phyloP scores from a whole-genome alignment of 2,888 invertebrate genomes.

The Autographa gamma region DNA sequence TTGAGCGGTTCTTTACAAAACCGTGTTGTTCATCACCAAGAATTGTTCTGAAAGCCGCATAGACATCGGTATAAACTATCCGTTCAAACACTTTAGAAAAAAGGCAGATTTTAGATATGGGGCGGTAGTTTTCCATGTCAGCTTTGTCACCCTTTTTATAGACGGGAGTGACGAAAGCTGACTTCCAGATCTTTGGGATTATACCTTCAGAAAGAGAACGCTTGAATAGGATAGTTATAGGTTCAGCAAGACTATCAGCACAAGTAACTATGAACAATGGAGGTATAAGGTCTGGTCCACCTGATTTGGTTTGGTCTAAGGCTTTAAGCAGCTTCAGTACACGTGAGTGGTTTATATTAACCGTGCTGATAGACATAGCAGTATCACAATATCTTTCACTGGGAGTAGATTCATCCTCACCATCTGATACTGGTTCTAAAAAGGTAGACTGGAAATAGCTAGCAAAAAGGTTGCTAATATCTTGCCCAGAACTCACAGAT shows the following conservation, averaged over 20 bases:
- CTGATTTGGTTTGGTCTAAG: slow-evolving; percentile 7
- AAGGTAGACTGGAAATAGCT: not conserved
- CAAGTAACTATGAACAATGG: slow-evolving; percentile 7
- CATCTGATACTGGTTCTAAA: not conserved
- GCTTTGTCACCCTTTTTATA: slow-evolving; percentile 12
- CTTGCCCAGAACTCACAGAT: not conserved
- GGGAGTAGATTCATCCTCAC: not conserved
- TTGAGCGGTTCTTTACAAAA: slow-evolving; percentile 14
- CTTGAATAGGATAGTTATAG: slow-evolving; percentile 8
- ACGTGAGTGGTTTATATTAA: slow-evolving; percentile 5
- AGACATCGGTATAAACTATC: slow-evolving; percentile 6
- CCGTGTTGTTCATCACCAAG: slow-evolving; percentile 17
- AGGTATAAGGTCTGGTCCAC: slow-evolving; percentile 12
- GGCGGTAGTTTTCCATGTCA: slow-evolving; percentile 14
- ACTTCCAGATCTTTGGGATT: slow-evolving; percentile 14
- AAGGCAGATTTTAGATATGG: slow-evolving; percentile 14
- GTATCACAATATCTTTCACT: not conserved
- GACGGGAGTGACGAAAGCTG: slow-evolving; percentile 14
- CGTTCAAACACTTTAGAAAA: slow-evolving; percentile 17
- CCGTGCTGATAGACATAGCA: slow-evolving; percentile 6
- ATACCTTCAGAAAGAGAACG: slow-evolving; percentile 4
- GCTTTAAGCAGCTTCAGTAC: slow-evolving; percentile 8
- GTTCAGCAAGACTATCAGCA: slow-evolving; percentile 8
- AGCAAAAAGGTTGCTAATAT: slow-evolving; percentile 7
- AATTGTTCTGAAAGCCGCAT: slow-evolving; percentile 3